phyloP scores from a whole-genome alignment of 2,797 vertebrate species.

The Champsocephalus gunnari region DNA sequence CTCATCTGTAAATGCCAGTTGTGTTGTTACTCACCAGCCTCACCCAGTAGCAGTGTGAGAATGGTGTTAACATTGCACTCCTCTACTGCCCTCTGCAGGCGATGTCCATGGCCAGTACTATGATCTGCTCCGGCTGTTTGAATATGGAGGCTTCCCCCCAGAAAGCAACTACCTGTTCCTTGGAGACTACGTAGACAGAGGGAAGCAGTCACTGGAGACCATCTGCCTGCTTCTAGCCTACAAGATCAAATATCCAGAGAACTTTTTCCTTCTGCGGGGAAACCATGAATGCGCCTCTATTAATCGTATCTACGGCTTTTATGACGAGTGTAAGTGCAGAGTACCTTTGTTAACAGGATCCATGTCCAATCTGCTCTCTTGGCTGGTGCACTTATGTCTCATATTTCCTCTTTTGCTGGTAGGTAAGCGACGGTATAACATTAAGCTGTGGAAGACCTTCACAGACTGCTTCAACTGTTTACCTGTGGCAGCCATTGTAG shows the following conservation, averaged over 20 bases:
- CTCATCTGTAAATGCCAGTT: slow-evolving; percentile 22
- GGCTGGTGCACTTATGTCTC: background rate
- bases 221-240: slow-evolving; percentile 88
- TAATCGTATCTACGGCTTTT: slow-evolving; percentile 90
- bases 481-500: slow-evolving; percentile 96
- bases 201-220: slow-evolving; percentile 88
- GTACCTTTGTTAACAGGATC: rapidly evolving
- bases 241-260: slow-evolving; percentile 89
- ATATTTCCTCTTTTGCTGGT: background rate
- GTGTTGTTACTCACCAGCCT: background rate
- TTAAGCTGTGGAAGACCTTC: slow-evolving; percentile 98
- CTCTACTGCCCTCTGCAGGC: slow-evolving; percentile 78
- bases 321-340: slow-evolving; percentile 86
- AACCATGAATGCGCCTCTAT: slow-evolving; percentile 89
- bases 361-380: background rate
- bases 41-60: background rate
- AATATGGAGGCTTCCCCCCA: slow-evolving; percentile 88
- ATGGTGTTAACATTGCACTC: background rate
- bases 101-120: slow-evolving; percentile 90
- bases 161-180: slow-evolving; percentile 89
- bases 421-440: slow-evolving; percentile 98
- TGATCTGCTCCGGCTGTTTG: slow-evolving; percentile 87
- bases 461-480: slow-evolving; percentile 99
- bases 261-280: slow-evolving; percentile 88
- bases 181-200: slow-evolving; percentile 88